A percentile compares a stretch with the other conserved stretches of the same genome.
These are phyloP conservation scores for Harlomillsia oculata DNA, from an alignment of 1,140 invertebrate species.

Conservation along the genomic window DNA sequence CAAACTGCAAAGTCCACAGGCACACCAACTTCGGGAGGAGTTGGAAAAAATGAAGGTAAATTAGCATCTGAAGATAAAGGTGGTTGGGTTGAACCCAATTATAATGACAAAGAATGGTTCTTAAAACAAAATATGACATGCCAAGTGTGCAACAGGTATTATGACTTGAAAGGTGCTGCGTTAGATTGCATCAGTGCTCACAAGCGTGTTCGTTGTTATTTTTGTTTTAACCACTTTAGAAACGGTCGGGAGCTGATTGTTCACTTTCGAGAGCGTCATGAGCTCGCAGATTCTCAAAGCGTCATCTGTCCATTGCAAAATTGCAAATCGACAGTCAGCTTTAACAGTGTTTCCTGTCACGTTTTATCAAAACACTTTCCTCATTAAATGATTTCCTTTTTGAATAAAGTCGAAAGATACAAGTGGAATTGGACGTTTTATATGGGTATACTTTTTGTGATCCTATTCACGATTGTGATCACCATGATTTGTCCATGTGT, in stretches of 20 bases:
- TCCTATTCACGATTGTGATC: too few species aligned
- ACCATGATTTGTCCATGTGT: too few species aligned
- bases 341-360: background rate
- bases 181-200: background rate
- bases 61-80: too few species aligned
- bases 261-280: background rate
- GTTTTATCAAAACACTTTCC: background rate
- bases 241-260: background rate
- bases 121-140: background rate
- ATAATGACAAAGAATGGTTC: background rate
- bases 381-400: too few species aligned
- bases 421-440: too few species aligned
- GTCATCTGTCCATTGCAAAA: background rate
- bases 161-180: background rate
- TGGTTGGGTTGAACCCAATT: background rate
- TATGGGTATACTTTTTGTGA: too few species aligned
- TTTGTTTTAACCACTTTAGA: background rate
- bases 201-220: slow-evolving; percentile 2
- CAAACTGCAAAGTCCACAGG: too few species aligned
- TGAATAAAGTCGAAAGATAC: too few species aligned
- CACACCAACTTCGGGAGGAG: too few species aligned
- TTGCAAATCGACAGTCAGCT: background rate
- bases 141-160: background rate
- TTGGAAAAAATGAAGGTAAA: too few species aligned
- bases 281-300: background rate